phyloP scores from a whole-genome alignment of 2,797 vertebrate genomes.

The Otolemur crassicaudatus region DNA sequence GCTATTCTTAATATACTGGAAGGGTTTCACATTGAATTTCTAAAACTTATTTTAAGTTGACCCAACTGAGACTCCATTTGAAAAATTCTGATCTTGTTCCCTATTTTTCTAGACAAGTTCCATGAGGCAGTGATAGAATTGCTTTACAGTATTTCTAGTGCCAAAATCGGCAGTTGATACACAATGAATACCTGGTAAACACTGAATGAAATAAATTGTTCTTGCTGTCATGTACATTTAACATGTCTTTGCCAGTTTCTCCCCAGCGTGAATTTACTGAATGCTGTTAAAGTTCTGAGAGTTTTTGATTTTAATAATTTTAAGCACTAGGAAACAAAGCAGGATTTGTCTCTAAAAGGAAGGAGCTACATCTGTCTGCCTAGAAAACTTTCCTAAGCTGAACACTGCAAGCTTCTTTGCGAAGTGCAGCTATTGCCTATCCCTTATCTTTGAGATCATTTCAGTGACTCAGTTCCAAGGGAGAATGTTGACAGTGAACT shows the following conservation, averaged over 20 bases:
- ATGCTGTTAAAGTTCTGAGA: not conserved
- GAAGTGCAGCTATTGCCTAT: not conserved
- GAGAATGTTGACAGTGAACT: not conserved
- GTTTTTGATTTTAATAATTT: not conserved
- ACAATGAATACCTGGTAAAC: not conserved
- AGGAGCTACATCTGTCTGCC: not conserved
- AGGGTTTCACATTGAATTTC: not conserved
- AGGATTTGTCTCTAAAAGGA: not conserved
- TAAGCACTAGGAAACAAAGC: not conserved
- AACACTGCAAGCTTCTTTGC: not conserved
- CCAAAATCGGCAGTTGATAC: not conserved
- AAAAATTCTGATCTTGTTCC: not conserved
- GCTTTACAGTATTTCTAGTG: not conserved
- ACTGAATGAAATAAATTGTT: not conserved
- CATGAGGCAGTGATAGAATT: not conserved
- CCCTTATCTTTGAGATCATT: not conserved
- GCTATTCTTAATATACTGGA: not conserved
- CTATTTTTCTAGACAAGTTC: not conserved
- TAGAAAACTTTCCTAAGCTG: not conserved
- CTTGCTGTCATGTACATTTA: not conserved
- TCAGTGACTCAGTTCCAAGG: slow-evolving; percentile 9
- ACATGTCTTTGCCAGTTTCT: not conserved
- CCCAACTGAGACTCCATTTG: not conserved
- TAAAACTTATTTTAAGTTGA: slow-evolving; percentile 18
- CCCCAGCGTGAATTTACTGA: not conserved